Base-by-base conservation (phyloP, 2,888 invertebrate species). In the Lissocephala sabroskyi region DNA sequence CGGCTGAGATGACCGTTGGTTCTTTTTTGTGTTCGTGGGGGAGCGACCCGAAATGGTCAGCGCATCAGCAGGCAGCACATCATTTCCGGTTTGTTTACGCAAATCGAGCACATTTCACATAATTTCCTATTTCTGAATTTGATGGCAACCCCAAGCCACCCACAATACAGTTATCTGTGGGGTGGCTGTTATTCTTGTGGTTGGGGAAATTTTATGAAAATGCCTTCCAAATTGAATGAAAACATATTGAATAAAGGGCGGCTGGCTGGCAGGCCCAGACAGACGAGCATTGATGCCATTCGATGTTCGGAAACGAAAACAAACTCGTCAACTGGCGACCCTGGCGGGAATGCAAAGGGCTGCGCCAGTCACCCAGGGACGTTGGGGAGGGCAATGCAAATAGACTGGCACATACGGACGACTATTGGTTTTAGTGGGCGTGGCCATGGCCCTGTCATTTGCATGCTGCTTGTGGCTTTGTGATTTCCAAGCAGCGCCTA, bases 31-130 rank as follows among this genome's bases (percentile, higher is more conserved):
- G 29, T 13, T 2, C 40, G 18, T 10, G 28, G 18, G 11, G 44
- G 7, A 19, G 6, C 33, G 28, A n/a, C n/a, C n/a, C n/a, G n/a
- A 40, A 75, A 68, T 71, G 68, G 68, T 67, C 78, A 75, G 56
- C 55, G 56, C 36, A 44, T n/a, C 30, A 23, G 57, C 65, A 60
- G 56, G 48, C 59, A 23, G 59, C 59, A 62, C 73, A 78, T 77
- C 70, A 77, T 79, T 79, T 79, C 78, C 78, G 79, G 76, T 78
- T 71, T 79, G 68, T 77, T 79, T 73, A 68, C 75, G 76, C 79
- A 79, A 79, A 78, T 79, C 78, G 76, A 77, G 66, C 62, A 75
- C 73, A 78, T 66, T 80, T 73, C 66, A 71, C 79, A 79, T 79
- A 75, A 78, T 80, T 79, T 79, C 65, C 78, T 71, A 75, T 77